Evolutionary conservation across 2,797 vertebrate genomes (phyloP), one percentile per base, ranked within the genome.

Genomic region (Petrocephalus sullivani): DNA sequence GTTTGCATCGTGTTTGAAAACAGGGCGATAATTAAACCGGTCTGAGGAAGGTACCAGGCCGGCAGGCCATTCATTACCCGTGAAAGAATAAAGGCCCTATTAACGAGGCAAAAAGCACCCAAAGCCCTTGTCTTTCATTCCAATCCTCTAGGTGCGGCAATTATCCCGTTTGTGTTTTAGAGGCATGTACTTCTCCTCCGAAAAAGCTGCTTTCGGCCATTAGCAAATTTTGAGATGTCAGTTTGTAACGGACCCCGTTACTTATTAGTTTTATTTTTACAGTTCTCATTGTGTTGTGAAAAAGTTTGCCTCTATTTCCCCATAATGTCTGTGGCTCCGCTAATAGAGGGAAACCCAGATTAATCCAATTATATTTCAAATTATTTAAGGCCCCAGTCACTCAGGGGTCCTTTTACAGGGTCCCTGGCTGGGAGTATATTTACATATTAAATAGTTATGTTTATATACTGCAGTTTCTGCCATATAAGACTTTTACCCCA

Each of bases 1-100:
- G 83, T 86, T 86, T 81, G 58, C 33, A 67, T 54, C 19, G 54
- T 88, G 56, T 81, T 41, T 86, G 64, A 89, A 78, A 61, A 86
- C 46, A 57, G 23, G 53, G 12, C 46, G 57, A 41, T 86, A 53
- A 83, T 84, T 51, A 87, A 88, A 88, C 37, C 12, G 51, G 53
- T 49, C 41, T 46, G 12, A 16, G 37, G 19, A 16, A 28, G 78
- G 37, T 61, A 56, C n/a, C 61, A 19, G 60, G 71, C 10, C 51
- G 46, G 19, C 61, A 12, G 4, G 41, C 19, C 54, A 64, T 86
- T 87, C 87, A 85, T 85, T 37, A 53, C n/a, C 51, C 23, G 49
- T 10, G 23, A 49, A 67, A 46, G 54, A 82, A 75, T 75, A 61
- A 82, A 89, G 71, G 67, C 16, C 21, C 54, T 87, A 81, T 89